Conservation (phyloP, 2,888 invertebrate species). For the Hydroisotoma schaefferi region DNA sequence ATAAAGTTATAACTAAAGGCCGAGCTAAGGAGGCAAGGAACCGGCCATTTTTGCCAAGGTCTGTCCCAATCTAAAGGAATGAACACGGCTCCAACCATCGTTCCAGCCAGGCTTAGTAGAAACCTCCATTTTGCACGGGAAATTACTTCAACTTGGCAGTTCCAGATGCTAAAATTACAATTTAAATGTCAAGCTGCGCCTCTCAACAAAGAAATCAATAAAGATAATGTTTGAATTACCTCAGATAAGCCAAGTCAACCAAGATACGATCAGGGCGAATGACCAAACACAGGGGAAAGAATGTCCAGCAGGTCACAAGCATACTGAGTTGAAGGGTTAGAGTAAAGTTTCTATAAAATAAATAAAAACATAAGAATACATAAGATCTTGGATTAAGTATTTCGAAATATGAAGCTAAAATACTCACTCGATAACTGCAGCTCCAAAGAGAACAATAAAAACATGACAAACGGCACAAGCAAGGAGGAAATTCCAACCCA, state of each 20-base stretch:
- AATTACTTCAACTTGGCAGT: constrained; percentile 27
- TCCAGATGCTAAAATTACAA: constrained; percentile 32
- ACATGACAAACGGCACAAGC: constrained; percentile 35
- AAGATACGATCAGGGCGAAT: constrained; percentile 38
- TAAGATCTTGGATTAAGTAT: background rate
- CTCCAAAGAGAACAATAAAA: constrained; percentile 43
- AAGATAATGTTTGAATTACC: constrained; percentile 23
- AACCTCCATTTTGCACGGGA: constrained; percentile 43
- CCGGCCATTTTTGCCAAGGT: constrained; percentile 61
- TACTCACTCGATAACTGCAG: constrained; percentile 42
- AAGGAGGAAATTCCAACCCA: constrained; percentile 29
- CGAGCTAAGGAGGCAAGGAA: constrained; percentile 42
- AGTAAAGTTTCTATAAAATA: constrained; percentile 33
- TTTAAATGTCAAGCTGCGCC: background rate
- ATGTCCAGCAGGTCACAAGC: constrained; percentile 35
- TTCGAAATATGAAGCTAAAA: background rate
- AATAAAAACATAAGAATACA: background rate
- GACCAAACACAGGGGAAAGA: constrained; percentile 39
- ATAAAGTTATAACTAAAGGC: constrained; percentile 21
- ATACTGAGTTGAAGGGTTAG: constrained; percentile 43
- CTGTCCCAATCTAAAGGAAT: constrained; percentile 89
- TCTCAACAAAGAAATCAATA: background rate
- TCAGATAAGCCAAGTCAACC: constrained; percentile 40
- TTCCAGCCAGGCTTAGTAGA: constrained; percentile 64
- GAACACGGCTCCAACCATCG: constrained; percentile 79